Evolutionary conservation across 1,140 invertebrate genomes (phyloP).

Genomic region (Micrasema minimum): DNA sequence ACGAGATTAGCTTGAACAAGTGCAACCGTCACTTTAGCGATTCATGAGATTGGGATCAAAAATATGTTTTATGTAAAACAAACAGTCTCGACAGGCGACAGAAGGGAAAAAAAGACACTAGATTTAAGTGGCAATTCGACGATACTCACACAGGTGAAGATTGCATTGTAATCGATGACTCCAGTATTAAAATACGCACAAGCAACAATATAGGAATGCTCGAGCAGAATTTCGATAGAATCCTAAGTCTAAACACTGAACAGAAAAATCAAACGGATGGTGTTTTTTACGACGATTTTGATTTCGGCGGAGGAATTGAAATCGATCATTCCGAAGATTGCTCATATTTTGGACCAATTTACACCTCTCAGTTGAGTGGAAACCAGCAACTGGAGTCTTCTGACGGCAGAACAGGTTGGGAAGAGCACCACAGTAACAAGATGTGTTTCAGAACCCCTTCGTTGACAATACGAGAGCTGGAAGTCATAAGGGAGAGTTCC

Average conservation of each 20-base stretch:
- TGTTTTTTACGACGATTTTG: slow-evolving; percentile 53
- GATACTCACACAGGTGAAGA: slow-evolving; percentile 57
- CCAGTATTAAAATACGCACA: not conserved
- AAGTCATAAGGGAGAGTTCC: slow-evolving; percentile 66
- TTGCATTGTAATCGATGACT: slow-evolving; percentile 48
- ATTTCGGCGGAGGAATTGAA: slow-evolving; percentile 53
- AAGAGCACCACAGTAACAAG: slow-evolving; percentile 54
- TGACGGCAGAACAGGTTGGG: slow-evolving; percentile 52
- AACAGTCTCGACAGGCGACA: slow-evolving; percentile 64
- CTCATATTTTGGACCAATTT: slow-evolving; percentile 51
- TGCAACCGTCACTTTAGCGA: slow-evolving; percentile 65
- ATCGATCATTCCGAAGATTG: slow-evolving; percentile 62
- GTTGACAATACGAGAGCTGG: slow-evolving; percentile 64
- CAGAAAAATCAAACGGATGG: slow-evolving; percentile 15
- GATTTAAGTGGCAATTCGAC: slow-evolving; percentile 65
- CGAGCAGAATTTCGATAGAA: slow-evolving; percentile 65
- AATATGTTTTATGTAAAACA: slow-evolving; percentile 65
- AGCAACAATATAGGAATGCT: slow-evolving; percentile 51
- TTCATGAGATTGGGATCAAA: slow-evolving; percentile 67
- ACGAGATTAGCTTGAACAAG: slow-evolving; percentile 65
- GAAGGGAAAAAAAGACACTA: slow-evolving; percentile 63
- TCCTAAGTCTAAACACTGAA: slow-evolving; percentile 58
- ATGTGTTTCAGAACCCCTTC: slow-evolving; percentile 62
- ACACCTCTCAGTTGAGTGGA: slow-evolving; percentile 24
- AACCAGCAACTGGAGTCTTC: slow-evolving; percentile 55